Percentiles rank a stretch among this genome's conserved stretches.
These are phyloP conservation scores for Eunapius fragilis DNA, from an alignment of 37 sponge, comb jelly and placozoan genomes.

Conservation along the genomic window DNA sequence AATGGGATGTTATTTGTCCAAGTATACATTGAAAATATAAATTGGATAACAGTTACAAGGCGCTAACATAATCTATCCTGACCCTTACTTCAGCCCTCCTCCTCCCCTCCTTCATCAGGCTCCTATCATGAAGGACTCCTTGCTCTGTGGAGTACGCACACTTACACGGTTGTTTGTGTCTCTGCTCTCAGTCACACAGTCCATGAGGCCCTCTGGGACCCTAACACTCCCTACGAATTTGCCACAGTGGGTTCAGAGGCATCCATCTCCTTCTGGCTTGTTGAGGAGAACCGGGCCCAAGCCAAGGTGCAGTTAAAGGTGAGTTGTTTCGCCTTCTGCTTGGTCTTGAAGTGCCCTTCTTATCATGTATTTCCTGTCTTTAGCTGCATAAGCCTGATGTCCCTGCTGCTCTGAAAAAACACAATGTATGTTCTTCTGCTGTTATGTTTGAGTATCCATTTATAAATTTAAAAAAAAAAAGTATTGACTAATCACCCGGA, in stretches of 20 bases:
- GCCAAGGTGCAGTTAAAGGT: slow-evolving; percentile 16
- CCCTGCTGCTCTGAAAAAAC: neutral
- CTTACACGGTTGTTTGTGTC: slow-evolving; percentile 60
- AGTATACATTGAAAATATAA: no score
- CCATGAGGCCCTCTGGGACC: slow-evolving; percentile 74
- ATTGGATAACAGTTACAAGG: no score
- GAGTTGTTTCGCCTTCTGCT: neutral
- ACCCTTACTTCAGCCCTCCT: neutral
- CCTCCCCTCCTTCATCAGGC: slow-evolving; percentile 23
- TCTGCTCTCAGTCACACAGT: slow-evolving; percentile 13
- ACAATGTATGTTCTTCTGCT: neutral
- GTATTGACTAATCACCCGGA: no score
- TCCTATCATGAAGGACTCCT: slow-evolving; percentile 47
- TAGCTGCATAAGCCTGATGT: slow-evolving; percentile 9
- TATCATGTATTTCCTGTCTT: neutral
- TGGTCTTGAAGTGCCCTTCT: neutral
- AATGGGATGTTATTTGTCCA: no score
- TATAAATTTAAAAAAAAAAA: no score
- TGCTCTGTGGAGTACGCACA: slow-evolving; percentile 68
- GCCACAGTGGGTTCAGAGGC: slow-evolving; percentile 58
- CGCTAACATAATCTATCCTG: no score
- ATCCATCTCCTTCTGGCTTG: slow-evolving; percentile 64
- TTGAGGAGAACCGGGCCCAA: slow-evolving; percentile 41
- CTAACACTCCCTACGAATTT: slow-evolving; percentile 76
- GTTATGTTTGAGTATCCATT: no score